These are phyloP conservation scores for Pangasianodon hypophthalmus DNA, from an alignment of 2,113 vertebrate species.

Conservation along the genomic window DNA sequence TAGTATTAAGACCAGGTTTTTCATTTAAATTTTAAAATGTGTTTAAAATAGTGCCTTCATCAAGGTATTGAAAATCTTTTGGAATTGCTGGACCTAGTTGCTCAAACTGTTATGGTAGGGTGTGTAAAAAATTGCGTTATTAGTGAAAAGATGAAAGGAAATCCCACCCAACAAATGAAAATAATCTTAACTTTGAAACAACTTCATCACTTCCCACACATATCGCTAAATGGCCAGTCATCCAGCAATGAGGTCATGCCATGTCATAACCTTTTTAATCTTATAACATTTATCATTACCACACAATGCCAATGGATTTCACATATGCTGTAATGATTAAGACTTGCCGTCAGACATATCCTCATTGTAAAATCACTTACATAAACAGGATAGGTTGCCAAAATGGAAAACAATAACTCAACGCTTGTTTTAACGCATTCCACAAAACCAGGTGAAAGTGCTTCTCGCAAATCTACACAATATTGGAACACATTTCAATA, in stretches of 20 bases:
- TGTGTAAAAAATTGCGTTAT: not conserved
- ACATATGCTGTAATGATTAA: constrained; percentile 14
- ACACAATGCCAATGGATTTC: constrained; percentile 3
- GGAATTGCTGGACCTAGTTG: not conserved
- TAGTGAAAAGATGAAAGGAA: constrained; percentile 10
- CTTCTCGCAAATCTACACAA: not conserved
- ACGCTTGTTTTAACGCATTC: not conserved
- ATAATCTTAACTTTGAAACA: constrained; percentile 19
- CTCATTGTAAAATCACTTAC: constrained; percentile 32
- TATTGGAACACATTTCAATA: not conserved
- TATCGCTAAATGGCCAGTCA: not conserved
- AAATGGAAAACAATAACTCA: constrained; percentile 21
- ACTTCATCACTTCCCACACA: not conserved
- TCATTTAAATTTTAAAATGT: not conserved
- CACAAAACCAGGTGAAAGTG: not conserved
- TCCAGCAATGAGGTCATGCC: not conserved
- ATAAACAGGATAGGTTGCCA: constrained; percentile 22
- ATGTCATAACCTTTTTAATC: not conserved
- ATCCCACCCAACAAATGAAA: constrained; percentile 23
- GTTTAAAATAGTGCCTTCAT: not conserved
- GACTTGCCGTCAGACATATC: not conserved
- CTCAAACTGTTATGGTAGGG: not conserved
- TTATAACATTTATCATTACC: not conserved
- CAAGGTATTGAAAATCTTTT: not conserved
- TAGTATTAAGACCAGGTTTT: not conserved